These are phyloP conservation scores for Oryctes rhinoceros DNA, from an alignment of 1,140 invertebrate genomes.

Conservation along the genomic window DNA sequence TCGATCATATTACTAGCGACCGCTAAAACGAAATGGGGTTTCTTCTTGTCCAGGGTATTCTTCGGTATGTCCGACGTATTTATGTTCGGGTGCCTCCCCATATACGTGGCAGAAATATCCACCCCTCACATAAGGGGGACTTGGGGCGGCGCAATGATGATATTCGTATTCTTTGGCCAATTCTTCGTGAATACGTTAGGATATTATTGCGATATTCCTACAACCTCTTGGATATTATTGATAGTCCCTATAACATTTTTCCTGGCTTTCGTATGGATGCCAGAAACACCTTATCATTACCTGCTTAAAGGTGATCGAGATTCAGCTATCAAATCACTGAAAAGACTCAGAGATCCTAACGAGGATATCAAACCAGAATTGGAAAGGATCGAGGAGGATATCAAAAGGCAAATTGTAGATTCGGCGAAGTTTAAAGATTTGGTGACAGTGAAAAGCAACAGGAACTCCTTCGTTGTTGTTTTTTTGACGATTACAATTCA, in stretches of 20 bases:
- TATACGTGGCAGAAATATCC: constrained; percentile 47
- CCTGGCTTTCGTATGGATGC: constrained; percentile 73
- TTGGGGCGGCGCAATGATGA: constrained; percentile 43
- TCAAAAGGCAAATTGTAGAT: constrained; percentile 59
- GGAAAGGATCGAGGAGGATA: constrained; percentile 68
- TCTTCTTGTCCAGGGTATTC: constrained; percentile 56
- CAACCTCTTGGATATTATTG: not conserved
- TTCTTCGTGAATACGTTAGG: constrained; percentile 39
- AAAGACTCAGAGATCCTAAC: constrained; percentile 68
- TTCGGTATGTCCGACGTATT: constrained; percentile 41
- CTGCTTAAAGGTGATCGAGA: constrained; percentile 66
- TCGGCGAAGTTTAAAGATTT: constrained; percentile 68
- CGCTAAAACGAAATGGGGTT: constrained; percentile 42
- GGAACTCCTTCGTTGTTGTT: constrained; percentile 69
- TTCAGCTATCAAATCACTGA: constrained; percentile 70
- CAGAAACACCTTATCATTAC: constrained; percentile 81
- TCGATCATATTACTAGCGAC: constrained; percentile 43
- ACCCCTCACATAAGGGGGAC: constrained; percentile 43
- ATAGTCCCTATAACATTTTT: constrained; percentile 64
- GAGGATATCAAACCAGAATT: constrained; percentile 69
- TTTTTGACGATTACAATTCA: constrained; percentile 57
- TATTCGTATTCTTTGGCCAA: constrained; percentile 37
- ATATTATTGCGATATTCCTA: constrained; percentile 33
- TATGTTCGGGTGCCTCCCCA: constrained; percentile 18
- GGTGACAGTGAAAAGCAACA: constrained; percentile 66